phyloP scores from a whole-genome alignment of 2,888 invertebrate species.

The Eupsilia transversa region DNA sequence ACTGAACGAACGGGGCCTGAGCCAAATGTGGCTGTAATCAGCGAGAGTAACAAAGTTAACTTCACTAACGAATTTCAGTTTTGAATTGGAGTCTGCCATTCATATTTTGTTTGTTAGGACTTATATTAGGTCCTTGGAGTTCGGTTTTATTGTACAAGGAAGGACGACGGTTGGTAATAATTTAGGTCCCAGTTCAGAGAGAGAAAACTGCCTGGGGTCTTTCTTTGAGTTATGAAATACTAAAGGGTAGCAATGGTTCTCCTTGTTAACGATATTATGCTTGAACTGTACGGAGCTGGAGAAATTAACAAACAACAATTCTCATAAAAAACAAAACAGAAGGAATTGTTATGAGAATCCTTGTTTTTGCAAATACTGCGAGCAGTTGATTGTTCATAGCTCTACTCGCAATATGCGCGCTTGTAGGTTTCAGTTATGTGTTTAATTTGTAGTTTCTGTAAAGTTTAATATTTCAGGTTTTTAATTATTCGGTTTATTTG shows the following conservation, averaged over 20 bases:
- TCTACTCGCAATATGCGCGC: constrained; percentile 14
- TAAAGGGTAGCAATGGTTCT: constrained; percentile 5
- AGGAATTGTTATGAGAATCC: constrained; percentile 41
- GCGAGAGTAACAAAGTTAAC: constrained; percentile 17
- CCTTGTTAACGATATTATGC: constrained; percentile 6
- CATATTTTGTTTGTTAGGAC: constrained; percentile 32
- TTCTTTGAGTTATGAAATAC: constrained; percentile 26
- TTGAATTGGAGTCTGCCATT: constrained; percentile 33
- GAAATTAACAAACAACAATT: constrained; percentile 41
- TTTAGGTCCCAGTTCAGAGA: constrained; percentile 17
- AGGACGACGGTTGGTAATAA: background rate
- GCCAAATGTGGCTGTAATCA: constrained; percentile 44
- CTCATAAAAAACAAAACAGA: constrained; percentile 32
- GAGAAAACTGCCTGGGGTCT: background rate
- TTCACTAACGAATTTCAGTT: constrained; percentile 28
- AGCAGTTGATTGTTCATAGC: constrained; percentile 33
- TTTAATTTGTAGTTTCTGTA: constrained; percentile 16
- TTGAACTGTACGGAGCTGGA: constrained; percentile 6
- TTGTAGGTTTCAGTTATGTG: constrained; percentile 5
- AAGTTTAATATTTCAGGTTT: constrained; percentile 20
- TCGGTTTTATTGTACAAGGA: background rate
- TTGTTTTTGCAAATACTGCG: constrained; percentile 31
- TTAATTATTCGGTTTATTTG: constrained; percentile 5
- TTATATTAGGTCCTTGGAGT: constrained; percentile 2
- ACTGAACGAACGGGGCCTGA: constrained; percentile 17